phyloP scores from a whole-genome alignment of 64 coral and sea anemone genomes.

The Actinia equina region DNA sequence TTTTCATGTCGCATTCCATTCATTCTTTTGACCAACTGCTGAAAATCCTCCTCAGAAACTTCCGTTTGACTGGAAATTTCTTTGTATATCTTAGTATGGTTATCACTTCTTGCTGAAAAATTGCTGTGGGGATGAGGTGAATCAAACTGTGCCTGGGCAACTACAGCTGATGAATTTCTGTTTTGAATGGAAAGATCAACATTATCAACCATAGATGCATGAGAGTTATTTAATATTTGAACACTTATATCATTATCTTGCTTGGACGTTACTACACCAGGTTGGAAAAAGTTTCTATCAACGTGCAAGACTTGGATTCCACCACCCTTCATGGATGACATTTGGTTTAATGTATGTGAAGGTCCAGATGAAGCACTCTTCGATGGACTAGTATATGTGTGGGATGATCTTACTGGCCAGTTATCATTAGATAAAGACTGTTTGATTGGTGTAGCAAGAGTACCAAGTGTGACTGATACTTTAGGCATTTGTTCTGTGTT shows the following conservation, averaged over 20 bases:
- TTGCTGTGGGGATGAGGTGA: neutral
- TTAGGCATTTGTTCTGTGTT: neutral
- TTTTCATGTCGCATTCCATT: neutral
- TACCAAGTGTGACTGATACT: neutral
- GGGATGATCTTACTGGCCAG: neutral
- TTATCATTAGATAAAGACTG: neutral
- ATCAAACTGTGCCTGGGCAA: neutral
- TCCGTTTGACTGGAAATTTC: neutral
- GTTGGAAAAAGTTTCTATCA: neutral
- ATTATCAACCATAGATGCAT: neutral
- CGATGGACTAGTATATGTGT: neutral
- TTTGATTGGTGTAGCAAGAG: neutral
- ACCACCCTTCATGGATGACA: neutral
- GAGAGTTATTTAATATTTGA: neutral
- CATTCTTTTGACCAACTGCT: neutral
- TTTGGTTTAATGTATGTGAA: neutral
- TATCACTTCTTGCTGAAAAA: neutral
- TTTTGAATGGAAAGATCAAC: neutral
- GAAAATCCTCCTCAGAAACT: constrained; percentile 13
- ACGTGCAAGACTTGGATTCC: neutral
- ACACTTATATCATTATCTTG: neutral
- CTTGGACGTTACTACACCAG: neutral
- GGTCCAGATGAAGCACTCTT: neutral
- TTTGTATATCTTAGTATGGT: neutral
- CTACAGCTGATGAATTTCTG: neutral